Percentiles rank a stretch among this genome's conserved stretches.
Evolutionary conservation across 2,797 vertebrate genomes (phyloP).

Genomic region (Strix occidentalis): DNA sequence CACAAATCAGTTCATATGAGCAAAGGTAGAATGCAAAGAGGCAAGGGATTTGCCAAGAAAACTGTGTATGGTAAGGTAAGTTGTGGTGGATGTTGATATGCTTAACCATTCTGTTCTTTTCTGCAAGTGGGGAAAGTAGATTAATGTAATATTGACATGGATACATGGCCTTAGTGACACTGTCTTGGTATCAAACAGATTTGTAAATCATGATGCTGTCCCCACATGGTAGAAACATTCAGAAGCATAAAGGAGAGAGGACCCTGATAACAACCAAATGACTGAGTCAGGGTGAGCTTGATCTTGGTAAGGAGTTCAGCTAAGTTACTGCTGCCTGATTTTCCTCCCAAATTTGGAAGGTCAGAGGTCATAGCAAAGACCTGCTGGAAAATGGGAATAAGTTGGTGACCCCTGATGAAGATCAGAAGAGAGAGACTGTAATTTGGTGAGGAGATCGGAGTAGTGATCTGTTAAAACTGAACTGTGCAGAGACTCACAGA

Average conservation of each 20-base stretch:
- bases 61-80: not conserved
- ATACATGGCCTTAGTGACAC: not conserved
- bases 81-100: not conserved
- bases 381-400: not conserved
- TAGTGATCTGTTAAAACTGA: not conserved
- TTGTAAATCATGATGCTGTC: not conserved
- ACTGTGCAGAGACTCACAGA: not conserved
- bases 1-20: not conserved
- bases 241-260: not conserved
- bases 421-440: not conserved
- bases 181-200: not conserved
- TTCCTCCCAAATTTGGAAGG: not conserved
- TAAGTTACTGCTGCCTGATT: not conserved
- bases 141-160: not conserved
- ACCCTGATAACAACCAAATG: not conserved
- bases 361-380: not conserved
- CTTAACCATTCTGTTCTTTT: not conserved
- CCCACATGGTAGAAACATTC: not conserved
- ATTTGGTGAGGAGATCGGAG: not conserved
- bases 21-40: not conserved
- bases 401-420: not conserved
- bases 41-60: not conserved
- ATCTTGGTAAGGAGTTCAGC: not conserved
- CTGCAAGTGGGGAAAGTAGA: not conserved
- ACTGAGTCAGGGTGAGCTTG: not conserved